Base-by-base conservation (phyloP, 2,888 invertebrate genomes). In the Eristalis pertinax region DNA sequence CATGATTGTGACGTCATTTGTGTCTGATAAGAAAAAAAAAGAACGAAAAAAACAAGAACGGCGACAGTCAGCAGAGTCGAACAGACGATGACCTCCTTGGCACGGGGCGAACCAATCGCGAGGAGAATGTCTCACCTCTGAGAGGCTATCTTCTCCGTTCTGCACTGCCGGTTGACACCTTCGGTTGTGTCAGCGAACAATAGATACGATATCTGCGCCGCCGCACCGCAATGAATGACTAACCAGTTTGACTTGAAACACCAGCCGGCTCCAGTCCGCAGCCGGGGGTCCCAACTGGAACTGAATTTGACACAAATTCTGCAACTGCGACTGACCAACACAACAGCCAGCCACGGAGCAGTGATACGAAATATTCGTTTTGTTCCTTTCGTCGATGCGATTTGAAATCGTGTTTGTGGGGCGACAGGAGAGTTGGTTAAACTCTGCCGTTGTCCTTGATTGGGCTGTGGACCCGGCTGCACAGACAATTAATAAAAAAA, bases 231-330 rank as follows among this genome's bases (percentile, higher is more conserved):
- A n/a, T 15, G 64, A 50, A 67, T 80, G 84, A 84, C 62, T 56
- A 83, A 86, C 83, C 83, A 79, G 86, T 86, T 83, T 78, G 62
- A 86, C 82, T 77, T 86, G 85, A 50, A 50, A 50, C 50, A 50
- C 50, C 50, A 50, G 50, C 50, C 50, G 50, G 50, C 50, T 50
- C 19, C 15, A 43, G 43, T n/a, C 43, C 15, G 19, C 50, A 19
- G 50, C 19, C 50, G 50, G 50, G 19, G 50, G 50, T 50, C 19
- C 50, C 50, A 50, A 50, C 50, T 50, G 50, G 50, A 50, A 19
- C n/a, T 50, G 50, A n/a, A 22, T 50, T n/a, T 50, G 50, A 50
- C 50, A 50, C 50, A 50, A 50, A 50, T 50, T 50, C 50, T 50
- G 43, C 38, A 10, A 11, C 35, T 38, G 41, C 41, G 41, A 43